Base-by-base conservation (phyloP, 2,888 invertebrate genomes). In the Shargacucullia verbasci region DNA sequence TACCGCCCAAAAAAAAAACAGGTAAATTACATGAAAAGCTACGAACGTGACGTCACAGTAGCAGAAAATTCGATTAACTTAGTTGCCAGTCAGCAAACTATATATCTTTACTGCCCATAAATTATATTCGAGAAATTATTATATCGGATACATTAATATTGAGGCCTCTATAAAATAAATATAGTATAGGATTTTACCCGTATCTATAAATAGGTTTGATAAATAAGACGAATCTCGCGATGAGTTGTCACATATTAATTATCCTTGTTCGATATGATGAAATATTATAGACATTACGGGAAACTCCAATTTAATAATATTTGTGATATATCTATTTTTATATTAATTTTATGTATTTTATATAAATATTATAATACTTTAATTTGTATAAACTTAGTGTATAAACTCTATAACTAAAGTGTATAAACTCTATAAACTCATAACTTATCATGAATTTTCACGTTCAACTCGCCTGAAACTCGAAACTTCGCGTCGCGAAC, bases 1-100 rank as follows among this genome's bases (percentile, higher is more conserved):
- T 85, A 82, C 79, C 75, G 59, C 68, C 68, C 29, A 29, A 78
- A 83, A 88, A 89, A 87, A 88, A 88, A 88, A 86, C 85, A 85
- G 85, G 86, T 86, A 84, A 86, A 86, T 84, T 85, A 86, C 83
- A 78, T 65, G 81, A 81, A 82, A 86, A 83, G 50, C 76, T 82
- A 78, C 83, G 78, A 77, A 89, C 89, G 88, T 90, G 90, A 86
- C 81, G 79, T 81, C 84, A 82, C 79, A 81, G 81, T 78, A 81
- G 86, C 88, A 87, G 88, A 91, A 90, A 86, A 88, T 88, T 90
- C 86, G 87, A 90, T 90, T 90, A 87, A 79, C 80, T 87, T 80
- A 81, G 79, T 80, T 76, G 81, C 80, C 70, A 83, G 82, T 88
- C 88, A 88, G 89, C 88, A 86, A 84, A 82, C 83, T 83, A 84